Base-by-base conservation (phyloP, 2,113 vertebrate species). In the Hippocampus abdominalis region DNA sequence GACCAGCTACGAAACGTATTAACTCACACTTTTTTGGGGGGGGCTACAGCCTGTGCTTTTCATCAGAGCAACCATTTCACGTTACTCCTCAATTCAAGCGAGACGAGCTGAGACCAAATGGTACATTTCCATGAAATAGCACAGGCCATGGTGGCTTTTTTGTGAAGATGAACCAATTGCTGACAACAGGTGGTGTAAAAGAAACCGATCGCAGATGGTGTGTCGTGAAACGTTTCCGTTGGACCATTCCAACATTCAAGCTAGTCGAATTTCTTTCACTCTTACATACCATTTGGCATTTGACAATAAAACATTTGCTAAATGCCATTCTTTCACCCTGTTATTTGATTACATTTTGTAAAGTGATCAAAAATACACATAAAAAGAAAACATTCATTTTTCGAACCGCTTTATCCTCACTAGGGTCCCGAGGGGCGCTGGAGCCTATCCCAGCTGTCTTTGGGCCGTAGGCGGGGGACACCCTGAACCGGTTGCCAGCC, bases 81-180 rank as follows among this genome's bases (percentile, higher is more conserved):
- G 40, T 15, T 44, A 46, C 62, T 64, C 40, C 42, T 25, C 63
- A 44, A 13, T 44, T 46, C 21, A 16, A 63, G 61, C 13, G 39
- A 42, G 18, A 66, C 36, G 62, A 23, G 5, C 18, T 11, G 39
- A n/a, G 29, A n/a, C 36, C 12, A 84, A 83, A 84, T 83, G 73
- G 76, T 81, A 69, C 39, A 4, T 68, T 71, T 68, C 57, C 62
- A 63, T 69, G 73, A 73, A 83, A 72, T 69, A 72, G 65, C 72
- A 60, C 29, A 71, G 76, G 76, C 81, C 64, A 81, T 71, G 64
- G 54, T 75, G 71, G 69, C 75, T 70, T 88, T 84, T 83, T 78
- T 70, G 70, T 87, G 80, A 80, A 60, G 78, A 77, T 86, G 79
- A 76, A 75, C 72, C 72, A 81, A 83, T 75, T 75, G 72, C 77